These are phyloP conservation scores for Anomalospiza imberbis DNA, from an alignment of 2,797 vertebrate genomes.

Conservation along the genomic window DNA sequence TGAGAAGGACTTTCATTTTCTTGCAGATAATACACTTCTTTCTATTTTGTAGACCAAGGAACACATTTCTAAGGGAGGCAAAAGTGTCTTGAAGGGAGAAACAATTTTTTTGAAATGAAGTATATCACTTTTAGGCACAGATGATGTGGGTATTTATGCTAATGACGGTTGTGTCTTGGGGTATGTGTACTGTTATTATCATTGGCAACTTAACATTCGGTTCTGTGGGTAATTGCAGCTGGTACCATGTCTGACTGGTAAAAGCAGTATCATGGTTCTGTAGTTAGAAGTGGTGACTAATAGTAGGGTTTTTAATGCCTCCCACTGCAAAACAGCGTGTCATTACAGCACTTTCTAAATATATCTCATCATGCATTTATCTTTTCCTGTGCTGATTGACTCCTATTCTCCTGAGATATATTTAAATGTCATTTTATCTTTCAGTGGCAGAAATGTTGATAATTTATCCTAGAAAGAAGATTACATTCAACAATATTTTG, in stretches of 20 bases:
- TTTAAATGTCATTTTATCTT: slow-evolving; percentile 11
- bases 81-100: not conserved
- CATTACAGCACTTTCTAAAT: slow-evolving; percentile 35
- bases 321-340: not conserved
- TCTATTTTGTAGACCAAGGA: not conserved
- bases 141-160: not conserved
- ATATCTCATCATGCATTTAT: not conserved
- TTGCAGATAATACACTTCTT: not conserved
- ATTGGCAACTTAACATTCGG: not conserved
- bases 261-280: not conserved
- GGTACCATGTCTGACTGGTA: not conserved
- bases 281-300: slow-evolving; percentile 14
- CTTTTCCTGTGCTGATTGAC: slow-evolving; percentile 24
- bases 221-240: not conserved
- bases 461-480: slow-evolving; percentile 10
- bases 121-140: not conserved
- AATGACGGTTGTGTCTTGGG: not conserved
- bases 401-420: not conserved
- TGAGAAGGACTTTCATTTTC: not conserved
- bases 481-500: not conserved
- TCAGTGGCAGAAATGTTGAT: not conserved
- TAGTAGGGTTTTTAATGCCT: not conserved
- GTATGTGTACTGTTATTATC: not conserved
- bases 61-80: not conserved
- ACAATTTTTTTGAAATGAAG: not conserved